Base-by-base conservation (phyloP, 2,113 vertebrate species). In the Mobula hypostoma region DNA sequence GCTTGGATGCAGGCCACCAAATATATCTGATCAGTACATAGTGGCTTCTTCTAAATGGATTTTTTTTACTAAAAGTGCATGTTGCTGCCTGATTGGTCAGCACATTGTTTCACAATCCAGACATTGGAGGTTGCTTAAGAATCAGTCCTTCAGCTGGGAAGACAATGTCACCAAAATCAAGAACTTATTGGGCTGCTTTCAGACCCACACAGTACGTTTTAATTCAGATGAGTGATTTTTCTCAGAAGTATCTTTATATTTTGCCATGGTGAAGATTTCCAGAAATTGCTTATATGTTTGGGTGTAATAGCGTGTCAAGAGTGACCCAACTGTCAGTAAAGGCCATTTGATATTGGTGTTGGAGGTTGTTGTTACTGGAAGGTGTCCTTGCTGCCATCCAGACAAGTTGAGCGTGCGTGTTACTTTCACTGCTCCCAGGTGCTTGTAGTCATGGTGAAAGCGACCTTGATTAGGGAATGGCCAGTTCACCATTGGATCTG, bases 391-490 rank as follows among this genome's bases (percentile, higher is more conserved):
- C 82, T 32, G 61, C 85, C 61, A 90, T 66, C 29, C 61, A 66
- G 17, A 90, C 32, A 3, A 32, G 61, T 66, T 68, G 85, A 90
- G 85, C 68, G 85, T 48, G 79, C 58, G 83, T 90, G 61, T 61
- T 66, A 17, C 7, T 5, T 66, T 19, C 29, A 90, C 27, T 90
- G 85, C 29, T 87, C 17, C 61, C n/a, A 90, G 85, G 63, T 90
- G 85, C 61, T 32, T n/a, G n/a, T 68, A 90, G 61, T 90, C 85
- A 32, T 90, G 85, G 85, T 90, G 61, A 66, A 66, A 85, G 40
- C 36, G 15, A 68, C 85, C 58, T 88, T 66, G 29, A 90, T 90
- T 32, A 66, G 61, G 77, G 36, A 90, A 90, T 66, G 29, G n/a
- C 85, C 29, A 90, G 27, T n/a, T n/a, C 8, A 88, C 83, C 58